A percentile compares a stretch with the other conserved stretches of the same genome.
Conservation (phyloP, 2,113 vertebrate species). For the Collichthys lucidus region DNA sequence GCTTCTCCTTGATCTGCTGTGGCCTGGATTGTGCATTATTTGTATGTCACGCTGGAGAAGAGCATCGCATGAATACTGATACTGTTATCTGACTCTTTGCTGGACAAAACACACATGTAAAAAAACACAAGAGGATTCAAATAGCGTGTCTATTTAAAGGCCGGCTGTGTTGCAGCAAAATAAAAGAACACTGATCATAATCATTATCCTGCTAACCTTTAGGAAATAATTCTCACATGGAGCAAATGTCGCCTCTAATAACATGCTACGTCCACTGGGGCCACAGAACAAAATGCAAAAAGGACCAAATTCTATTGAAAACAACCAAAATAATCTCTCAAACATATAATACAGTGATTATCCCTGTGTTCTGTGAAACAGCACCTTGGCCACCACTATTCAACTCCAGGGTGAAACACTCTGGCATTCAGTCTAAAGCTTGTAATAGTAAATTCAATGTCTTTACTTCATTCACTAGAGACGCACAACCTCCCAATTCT, state of each 20-base stretch:
- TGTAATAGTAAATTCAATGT: too few relatives aligned
- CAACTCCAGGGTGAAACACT: constrained; percentile 1
- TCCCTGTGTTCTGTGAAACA: constrained; percentile 1
- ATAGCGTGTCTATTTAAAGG: constrained; percentile 1
- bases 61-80: too few relatives aligned
- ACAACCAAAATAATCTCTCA: background rate
- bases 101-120: background rate
- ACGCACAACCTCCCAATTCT: too few relatives aligned
- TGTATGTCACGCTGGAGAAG: background rate
- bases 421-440: background rate
- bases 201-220: background rate
- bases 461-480: too few relatives aligned
- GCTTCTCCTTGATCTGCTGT: background rate
- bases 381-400: background rate
- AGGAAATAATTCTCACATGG: background rate
- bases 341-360: constrained; percentile 18
- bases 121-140: background rate
- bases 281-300: background rate
- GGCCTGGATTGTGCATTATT: background rate
- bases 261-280: background rate
- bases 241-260: background rate
- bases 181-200: background rate
- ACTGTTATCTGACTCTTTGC: background rate
- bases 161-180: background rate
- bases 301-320: background rate